Percentiles rank a stretch among this genome's conserved stretches.
Conservation (phyloP, 2,113 vertebrate species). For the Nesoenas mayeri region DNA sequence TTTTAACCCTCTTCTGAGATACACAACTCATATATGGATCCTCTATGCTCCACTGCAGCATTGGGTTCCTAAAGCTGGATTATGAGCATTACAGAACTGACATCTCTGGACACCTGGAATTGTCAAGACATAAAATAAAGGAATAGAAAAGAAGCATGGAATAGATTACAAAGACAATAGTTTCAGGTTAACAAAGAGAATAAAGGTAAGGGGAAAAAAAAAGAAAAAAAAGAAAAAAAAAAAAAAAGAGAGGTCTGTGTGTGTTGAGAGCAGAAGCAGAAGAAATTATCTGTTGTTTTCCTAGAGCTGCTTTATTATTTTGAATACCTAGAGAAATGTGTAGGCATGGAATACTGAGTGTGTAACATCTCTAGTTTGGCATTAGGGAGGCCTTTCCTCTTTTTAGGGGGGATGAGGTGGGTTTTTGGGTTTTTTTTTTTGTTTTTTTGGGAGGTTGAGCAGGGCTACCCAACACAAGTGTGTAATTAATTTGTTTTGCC, state of each 20-base stretch:
- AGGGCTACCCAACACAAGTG: rapidly evolving
- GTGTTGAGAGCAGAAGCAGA: not conserved
- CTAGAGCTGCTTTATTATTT: not conserved
- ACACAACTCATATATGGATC: not conserved
- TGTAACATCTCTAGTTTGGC: not conserved
- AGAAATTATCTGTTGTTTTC: not conserved
- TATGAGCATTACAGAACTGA: not conserved
- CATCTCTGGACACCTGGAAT: not conserved
- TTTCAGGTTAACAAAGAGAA: not conserved
- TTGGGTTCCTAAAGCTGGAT: not conserved
- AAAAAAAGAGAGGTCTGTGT: rapidly evolving
- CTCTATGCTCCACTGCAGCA: not conserved
- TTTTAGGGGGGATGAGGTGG: too few relatives aligned
- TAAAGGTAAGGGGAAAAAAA: not conserved
- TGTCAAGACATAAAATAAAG: not conserved
- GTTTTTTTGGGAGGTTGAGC: rapidly evolving
- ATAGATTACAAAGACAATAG: not conserved
- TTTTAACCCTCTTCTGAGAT: not conserved
- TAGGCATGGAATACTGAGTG: not conserved
- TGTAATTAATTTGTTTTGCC: not conserved
- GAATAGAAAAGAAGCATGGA: not conserved
- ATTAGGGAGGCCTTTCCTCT: not conserved
- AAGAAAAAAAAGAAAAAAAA: not conserved
- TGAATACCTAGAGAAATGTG: not conserved
- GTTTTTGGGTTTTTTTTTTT: too few relatives aligned